These are phyloP conservation scores for Papilio machaon DNA, from an alignment of 1,140 invertebrate genomes.

Conservation along the genomic window DNA sequence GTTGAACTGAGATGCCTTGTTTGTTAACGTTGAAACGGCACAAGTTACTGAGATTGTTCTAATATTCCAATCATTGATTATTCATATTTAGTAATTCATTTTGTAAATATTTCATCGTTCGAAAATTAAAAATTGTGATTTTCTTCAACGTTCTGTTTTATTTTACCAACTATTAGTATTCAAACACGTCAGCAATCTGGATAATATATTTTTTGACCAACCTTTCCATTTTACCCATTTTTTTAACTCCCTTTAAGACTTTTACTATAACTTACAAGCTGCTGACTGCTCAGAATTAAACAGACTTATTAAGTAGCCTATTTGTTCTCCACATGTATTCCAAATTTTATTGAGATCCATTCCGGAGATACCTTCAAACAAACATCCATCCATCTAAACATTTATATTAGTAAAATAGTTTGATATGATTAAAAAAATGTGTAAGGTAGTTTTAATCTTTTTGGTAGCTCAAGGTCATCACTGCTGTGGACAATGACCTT, in stretches of 20 bases:
- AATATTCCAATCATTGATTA: constrained; percentile 61
- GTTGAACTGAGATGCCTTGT: constrained; percentile 69
- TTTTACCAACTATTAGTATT: constrained; percentile 10
- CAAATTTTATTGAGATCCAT: too few relatives aligned
- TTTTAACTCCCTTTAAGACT: neutral
- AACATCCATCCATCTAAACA: too few relatives aligned
- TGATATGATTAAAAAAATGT: neutral
- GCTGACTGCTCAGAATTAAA: too few relatives aligned
- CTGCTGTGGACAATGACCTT: too few relatives aligned
- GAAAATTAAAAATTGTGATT: constrained; percentile 71
- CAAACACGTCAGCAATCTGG: too few relatives aligned
- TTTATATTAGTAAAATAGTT: too few relatives aligned
- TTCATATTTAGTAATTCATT: constrained; percentile 65
- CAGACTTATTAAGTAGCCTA: too few relatives aligned
- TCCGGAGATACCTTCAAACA: too few relatives aligned
- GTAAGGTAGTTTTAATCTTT: too few relatives aligned
- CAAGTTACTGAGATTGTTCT: constrained; percentile 72
- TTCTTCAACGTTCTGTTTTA: constrained; percentile 50
- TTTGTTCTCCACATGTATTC: too few relatives aligned
- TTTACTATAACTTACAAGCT: neutral
- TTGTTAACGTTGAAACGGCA: constrained; percentile 79
- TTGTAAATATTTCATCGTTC: constrained; percentile 74
- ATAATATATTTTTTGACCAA: neutral
- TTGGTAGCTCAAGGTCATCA: too few relatives aligned
- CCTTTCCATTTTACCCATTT: neutral